These are phyloP conservation scores for Sylvicapra grimmia DNA, from an alignment of 2,113 vertebrate species.

Conservation along the genomic window DNA sequence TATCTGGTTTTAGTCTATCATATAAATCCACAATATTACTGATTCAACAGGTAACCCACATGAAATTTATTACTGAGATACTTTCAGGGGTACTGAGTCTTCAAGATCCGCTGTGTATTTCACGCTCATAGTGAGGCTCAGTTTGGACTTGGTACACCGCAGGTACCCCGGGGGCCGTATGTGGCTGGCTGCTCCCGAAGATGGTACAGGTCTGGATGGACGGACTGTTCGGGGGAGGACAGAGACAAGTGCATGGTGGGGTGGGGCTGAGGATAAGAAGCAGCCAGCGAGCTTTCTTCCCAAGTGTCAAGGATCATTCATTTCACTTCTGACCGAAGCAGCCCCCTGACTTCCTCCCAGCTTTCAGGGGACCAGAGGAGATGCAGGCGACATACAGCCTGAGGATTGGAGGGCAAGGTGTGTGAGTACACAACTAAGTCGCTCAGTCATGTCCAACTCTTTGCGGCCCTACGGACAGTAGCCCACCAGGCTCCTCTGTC, in stretches of 20 bases:
- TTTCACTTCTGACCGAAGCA: background rate
- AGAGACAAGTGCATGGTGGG: rapidly evolving
- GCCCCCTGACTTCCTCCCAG: background rate
- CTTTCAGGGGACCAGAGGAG: background rate
- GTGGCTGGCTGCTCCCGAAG: background rate
- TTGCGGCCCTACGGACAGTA: background rate
- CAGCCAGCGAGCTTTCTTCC: background rate
- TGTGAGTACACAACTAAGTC: background rate
- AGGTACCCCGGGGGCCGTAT: rapidly evolving
- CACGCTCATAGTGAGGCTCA: background rate
- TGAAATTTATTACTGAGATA: background rate
- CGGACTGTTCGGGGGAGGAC: rapidly evolving
- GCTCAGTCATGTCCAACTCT: background rate
- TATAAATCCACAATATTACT: background rate
- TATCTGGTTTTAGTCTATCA: background rate
- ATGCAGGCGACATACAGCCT: rapidly evolving
- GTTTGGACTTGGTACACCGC: background rate
- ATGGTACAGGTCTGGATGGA: background rate
- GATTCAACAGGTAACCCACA: background rate
- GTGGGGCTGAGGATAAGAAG: background rate
- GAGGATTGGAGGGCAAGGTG: background rate
- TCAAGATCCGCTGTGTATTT: background rate
- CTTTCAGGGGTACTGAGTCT: background rate
- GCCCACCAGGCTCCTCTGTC: background rate
- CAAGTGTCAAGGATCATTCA: background rate